These are phyloP conservation scores for Prorops nasuta DNA, from an alignment of 1,140 invertebrate species.

Conservation along the genomic window DNA sequence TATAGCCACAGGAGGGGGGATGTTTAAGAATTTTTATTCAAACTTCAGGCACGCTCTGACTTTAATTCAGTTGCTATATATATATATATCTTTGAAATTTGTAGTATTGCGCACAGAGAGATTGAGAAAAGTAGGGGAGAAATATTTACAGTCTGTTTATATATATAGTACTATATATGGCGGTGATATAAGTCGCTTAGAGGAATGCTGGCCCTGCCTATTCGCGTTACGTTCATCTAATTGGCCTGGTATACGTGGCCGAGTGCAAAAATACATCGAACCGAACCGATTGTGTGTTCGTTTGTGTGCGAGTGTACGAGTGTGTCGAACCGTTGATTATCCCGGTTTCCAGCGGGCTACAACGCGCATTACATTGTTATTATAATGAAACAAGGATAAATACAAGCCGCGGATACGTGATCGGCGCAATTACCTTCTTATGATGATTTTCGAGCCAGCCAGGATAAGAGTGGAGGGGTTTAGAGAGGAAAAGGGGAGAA, in stretches of 20 bases:
- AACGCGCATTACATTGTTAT: constrained; percentile 52
- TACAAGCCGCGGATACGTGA: constrained; percentile 53
- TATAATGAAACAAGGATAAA: constrained; percentile 56
- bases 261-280: background rate
- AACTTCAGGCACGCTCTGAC: too few relatives aligned
- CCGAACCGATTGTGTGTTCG: background rate
- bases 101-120: too few relatives aligned
- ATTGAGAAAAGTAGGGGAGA: too few relatives aligned
- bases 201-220: background rate
- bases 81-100: too few relatives aligned
- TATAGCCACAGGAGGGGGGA: too few relatives aligned
- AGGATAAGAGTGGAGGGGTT: constrained; percentile 14
- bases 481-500: constrained; percentile 17
- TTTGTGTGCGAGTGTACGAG: constrained; percentile 22
- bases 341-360: constrained; percentile 24
- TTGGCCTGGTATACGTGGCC: constrained; percentile 15
- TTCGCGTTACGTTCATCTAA: constrained; percentile 31
- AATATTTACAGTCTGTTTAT: too few relatives aligned
- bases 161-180: too few relatives aligned
- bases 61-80: too few relatives aligned
- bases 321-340: constrained; percentile 45
- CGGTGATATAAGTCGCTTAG: background rate
- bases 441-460: constrained; percentile 49
- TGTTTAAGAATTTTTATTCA: too few relatives aligned
- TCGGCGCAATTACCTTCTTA: constrained; percentile 55